Conservation (phyloP, 2,888 invertebrate species). For the Ellobium chinense region DNA sequence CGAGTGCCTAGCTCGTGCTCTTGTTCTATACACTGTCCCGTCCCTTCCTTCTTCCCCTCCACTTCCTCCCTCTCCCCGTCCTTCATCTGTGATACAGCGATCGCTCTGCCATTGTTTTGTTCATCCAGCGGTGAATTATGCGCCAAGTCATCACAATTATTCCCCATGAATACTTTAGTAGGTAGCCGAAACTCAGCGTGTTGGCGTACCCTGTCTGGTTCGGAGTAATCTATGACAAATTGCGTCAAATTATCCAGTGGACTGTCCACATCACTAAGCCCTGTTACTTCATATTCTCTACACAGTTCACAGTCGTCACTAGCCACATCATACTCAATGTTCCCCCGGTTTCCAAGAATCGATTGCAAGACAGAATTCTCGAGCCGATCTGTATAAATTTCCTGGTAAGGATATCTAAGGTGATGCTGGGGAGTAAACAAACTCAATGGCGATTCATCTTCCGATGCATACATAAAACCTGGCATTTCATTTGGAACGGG, state of each 20-base stretch:
- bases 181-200: background rate
- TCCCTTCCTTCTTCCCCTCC: background rate
- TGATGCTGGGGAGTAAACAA: constrained; percentile 6
- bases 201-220: background rate
- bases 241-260: background rate
- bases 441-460: background rate
- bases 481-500: background rate
- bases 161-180: background rate
- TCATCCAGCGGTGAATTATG: background rate
- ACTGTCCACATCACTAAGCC: background rate
- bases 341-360: background rate
- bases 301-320: background rate
- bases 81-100: no score
- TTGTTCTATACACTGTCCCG: background rate
- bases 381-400: background rate
- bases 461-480: background rate
- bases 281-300: background rate
- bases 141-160: background rate
- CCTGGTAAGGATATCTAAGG: background rate
- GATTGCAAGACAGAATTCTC: background rate
- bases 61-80: no score
- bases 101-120: background rate
- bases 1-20: no score
- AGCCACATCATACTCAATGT: background rate
- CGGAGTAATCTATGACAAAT: background rate